phyloP scores from a whole-genome alignment of 2,113 vertebrate genomes.

The Panthera tigris region DNA sequence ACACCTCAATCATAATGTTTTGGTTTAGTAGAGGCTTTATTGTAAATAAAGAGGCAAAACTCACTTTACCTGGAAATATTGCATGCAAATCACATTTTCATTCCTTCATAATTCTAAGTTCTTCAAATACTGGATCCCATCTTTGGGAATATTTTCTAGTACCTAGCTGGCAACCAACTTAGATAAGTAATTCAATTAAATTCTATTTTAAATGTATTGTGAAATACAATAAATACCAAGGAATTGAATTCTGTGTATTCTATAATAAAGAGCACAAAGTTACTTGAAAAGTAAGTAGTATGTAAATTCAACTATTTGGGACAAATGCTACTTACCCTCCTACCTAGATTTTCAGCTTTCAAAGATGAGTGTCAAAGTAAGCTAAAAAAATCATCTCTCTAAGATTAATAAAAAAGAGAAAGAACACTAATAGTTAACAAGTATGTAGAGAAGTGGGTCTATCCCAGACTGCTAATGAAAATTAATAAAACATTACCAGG shows the following conservation, averaged over 20 bases:
- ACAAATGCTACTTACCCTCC: not conserved
- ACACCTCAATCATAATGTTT: not conserved
- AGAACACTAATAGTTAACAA: not conserved
- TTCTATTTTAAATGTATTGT: not conserved
- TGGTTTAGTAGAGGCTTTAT: not conserved
- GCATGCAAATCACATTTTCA: not conserved
- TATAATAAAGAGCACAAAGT: not conserved
- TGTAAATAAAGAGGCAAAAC: not conserved
- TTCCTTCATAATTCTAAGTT: not conserved
- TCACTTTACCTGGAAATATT: not conserved
- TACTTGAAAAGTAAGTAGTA: slow-evolving; percentile 43
- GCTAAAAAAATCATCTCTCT: not conserved
- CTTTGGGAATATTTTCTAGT: not conserved
- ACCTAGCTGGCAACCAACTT: not conserved
- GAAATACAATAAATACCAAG: not conserved
- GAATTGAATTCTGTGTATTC: not conserved
- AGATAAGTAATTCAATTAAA: not conserved
- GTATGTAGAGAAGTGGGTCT: not conserved
- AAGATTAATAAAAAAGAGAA: slow-evolving; percentile 20
- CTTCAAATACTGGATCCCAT: not conserved
- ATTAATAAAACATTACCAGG: not conserved
- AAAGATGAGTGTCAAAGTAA: not conserved
- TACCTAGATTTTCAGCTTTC: slow-evolving; percentile 11
- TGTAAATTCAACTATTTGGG: not conserved
- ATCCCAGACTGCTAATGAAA: not conserved